Base-by-base conservation (phyloP, 2,888 invertebrate genomes). In the Ophion ellenae region DNA sequence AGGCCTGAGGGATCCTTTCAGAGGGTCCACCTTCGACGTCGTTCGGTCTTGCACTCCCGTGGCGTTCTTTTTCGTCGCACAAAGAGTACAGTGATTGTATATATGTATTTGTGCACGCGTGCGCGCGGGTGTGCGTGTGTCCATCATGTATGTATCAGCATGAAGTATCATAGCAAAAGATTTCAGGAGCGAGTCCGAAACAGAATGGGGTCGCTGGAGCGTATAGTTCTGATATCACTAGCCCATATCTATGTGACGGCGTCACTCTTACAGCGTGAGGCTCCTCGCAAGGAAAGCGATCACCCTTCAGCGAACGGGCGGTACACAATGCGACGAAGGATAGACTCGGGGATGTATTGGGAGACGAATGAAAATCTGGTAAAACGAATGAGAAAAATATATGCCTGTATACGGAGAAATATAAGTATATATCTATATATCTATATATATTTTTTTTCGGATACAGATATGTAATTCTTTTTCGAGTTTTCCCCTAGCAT, bases 181-280 rank as follows among this genome's bases (percentile, higher is more conserved):
- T 32, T 80, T 84, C 70, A 81, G 79, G 45, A 70, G 70, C 47
- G 73, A 81, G 83, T 76, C 47, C 80, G 78, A 75, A 85, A 79
- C 87, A 91, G 92, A 92, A 92, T 91, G 88, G 89, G 85, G 87
- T 89, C 90, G 89, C 78, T 91, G 89, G 88, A 90, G 91, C 92
- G 92, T 90, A 88, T 87, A 90, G 87, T 89, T 88, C 90, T 82
- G 91, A 91, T 91, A 91, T 91, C 90, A 91, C 89, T 89, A 88
- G 87, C 89, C 84, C 89, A 88, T 90, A 90, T 91, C 91, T 75
- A 36, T 53, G 79, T 64, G 82, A 82, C 79, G 71, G 88, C 74
- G 81, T 85, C 82, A 85, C 69, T 82, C 70, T 79, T 64, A 45
- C 47, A 84, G 53, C 32, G 57, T 32, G 2, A 74, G 36, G 36